phyloP scores from a whole-genome alignment of 2,113 vertebrate species.

The Antechinus flavipes region DNA sequence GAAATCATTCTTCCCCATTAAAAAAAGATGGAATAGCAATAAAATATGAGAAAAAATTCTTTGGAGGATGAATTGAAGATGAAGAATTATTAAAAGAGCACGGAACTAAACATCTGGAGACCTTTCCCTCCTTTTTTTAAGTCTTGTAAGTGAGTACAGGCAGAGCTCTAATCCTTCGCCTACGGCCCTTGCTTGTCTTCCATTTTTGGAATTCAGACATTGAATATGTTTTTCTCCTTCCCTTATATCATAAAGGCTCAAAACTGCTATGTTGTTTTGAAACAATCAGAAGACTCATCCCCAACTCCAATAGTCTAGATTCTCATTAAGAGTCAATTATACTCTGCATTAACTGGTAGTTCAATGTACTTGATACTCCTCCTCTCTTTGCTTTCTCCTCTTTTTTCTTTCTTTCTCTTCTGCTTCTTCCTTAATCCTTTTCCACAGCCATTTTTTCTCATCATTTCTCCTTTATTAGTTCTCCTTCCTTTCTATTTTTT shows the following conservation, averaged over 20 bases:
- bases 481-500: not conserved
- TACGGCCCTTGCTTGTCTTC: not conserved
- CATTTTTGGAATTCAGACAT: not conserved
- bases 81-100: not conserved
- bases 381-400: not conserved
- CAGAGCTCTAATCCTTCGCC: not conserved
- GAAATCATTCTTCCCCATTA: not conserved
- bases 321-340: not conserved
- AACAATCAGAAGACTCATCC: not conserved
- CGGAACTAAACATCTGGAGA: not conserved
- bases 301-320: not conserved
- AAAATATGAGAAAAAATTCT: not conserved
- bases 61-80: not conserved
- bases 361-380: not conserved
- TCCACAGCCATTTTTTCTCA: not conserved
- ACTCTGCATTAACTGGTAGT: not conserved
- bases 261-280: not conserved
- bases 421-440: not conserved
- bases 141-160: not conserved
- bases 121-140: not conserved
- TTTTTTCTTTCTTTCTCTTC: not conserved
- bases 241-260: not conserved
- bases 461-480: not conserved
- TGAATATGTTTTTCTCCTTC: not conserved
- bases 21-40: not conserved